Base-by-base conservation (phyloP, 2,113 vertebrate species). In the Siniperca knerii region DNA sequence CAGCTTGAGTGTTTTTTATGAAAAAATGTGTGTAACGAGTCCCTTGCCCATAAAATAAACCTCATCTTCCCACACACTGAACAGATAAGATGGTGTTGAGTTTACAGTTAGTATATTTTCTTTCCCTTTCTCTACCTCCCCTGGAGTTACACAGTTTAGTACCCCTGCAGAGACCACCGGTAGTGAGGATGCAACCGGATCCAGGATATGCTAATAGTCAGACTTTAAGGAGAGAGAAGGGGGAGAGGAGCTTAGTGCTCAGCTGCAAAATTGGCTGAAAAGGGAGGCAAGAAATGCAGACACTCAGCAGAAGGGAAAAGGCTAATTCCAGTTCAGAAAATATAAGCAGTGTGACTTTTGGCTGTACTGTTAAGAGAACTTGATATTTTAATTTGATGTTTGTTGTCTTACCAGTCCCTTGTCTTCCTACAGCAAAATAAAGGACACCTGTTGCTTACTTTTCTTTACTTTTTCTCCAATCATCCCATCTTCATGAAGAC, bases 151-250 rank as follows among this genome's bases (percentile, higher is more conserved):
- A 37, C 35, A 68, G n/a, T 37, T 66, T 13, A n/a, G 44, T 66
- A 77, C 75, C 74, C 75, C 71, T 60, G 66, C 79, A 75, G 73
- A 85, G 75, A 61, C 57, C 77, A 20, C 62, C 40, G 6, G 68
- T 29, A 50, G 15, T 61, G 6, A 50, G 77, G 35, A 81, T 18
- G 58, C 76, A 88, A 82, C 62, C 0, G 21, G 69, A 86, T 69
- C 72, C 82, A 64, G n/a, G 23, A 66, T 57, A 21, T n/a, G 29
- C 42, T 29, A 29, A 29, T 29, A 29, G 29, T 29, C 29, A 29
- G 29, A 29, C 11, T 58, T 29, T 21, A 55, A 35, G 10, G 66
- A 20, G 20, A 35, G n/a, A 7, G 33, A 44, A 44, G 0, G 2
- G 5, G 37, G 16, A 60, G 66, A 74, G 0, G 23, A 64, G 67